Evolutionary conservation across 2,113 vertebrate species (phyloP).

Genomic region (Pollachius pollachius): DNA sequence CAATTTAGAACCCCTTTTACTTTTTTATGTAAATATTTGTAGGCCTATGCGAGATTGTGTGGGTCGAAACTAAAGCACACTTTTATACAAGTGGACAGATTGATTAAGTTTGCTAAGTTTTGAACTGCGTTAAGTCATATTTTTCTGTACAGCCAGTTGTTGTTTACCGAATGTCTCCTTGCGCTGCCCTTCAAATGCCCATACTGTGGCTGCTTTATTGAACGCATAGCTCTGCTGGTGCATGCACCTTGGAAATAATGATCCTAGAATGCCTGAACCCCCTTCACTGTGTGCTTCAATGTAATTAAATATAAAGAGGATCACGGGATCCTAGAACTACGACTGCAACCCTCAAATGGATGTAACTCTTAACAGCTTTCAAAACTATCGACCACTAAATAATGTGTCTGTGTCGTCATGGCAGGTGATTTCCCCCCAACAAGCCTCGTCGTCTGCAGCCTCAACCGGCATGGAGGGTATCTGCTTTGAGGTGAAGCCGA

Average conservation of each 20-base stretch:
- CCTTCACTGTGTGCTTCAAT: background rate
- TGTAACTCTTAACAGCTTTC: background rate
- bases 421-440: constrained; percentile 8
- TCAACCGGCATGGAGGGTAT: constrained; percentile 66
- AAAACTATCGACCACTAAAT: background rate
- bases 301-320: too few species aligned
- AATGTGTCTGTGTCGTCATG: background rate
- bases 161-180: background rate
- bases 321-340: too few species aligned
- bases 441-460: constrained; percentile 27
- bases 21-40: too few species aligned
- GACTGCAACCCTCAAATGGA: background rate
- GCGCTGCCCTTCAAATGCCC: constrained; percentile 35
- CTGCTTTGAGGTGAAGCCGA: constrained; percentile 69
- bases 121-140: too few species aligned
- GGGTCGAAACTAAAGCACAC: too few species aligned
- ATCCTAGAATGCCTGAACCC: background rate
- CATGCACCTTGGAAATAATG: background rate
- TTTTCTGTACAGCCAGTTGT: too few species aligned
- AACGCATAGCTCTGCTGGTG: background rate
- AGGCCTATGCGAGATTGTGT: too few species aligned
- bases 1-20: too few species aligned
- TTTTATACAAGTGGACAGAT: too few species aligned
- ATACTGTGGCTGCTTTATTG: background rate
- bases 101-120: too few species aligned